Percentiles rank a stretch among this genome's conserved stretches.
phyloP scores from a whole-genome alignment of 2,888 invertebrate genomes.

The Diarsia rubi region DNA sequence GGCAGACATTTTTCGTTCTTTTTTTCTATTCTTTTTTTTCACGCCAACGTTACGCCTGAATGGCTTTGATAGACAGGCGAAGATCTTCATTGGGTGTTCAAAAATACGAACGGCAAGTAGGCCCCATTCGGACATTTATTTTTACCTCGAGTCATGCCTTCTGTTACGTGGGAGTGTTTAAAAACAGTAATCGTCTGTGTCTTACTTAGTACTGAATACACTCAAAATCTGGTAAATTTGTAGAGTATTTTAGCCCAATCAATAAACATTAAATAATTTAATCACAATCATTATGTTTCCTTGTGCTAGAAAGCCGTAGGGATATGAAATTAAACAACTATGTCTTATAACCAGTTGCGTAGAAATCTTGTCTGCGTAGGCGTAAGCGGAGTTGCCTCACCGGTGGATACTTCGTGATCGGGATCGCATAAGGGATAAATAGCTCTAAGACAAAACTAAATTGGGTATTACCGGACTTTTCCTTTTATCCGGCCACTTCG shows the following conservation, averaged over 20 bases:
- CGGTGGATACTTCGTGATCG: constrained; percentile 69
- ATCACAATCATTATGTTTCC: constrained; percentile 50
- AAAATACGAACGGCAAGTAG: no score
- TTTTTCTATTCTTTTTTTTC: constrained; percentile 18
- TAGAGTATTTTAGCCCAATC: constrained; percentile 4
- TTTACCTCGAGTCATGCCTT: neutral
- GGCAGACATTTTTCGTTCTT: constrained; percentile 10
- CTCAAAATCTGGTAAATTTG: constrained; percentile 15
- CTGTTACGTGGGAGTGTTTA: neutral
- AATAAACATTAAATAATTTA: constrained; percentile 42
- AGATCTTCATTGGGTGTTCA: constrained; percentile 25
- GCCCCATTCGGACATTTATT: constrained; percentile 2
- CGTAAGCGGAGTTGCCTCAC: constrained; percentile 74
- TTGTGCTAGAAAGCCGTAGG: constrained; percentile 56
- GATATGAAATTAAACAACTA: constrained; percentile 66
- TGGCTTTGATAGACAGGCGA: constrained; percentile 24
- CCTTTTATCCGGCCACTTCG: constrained; percentile 40
- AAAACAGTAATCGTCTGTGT: constrained; percentile 4
- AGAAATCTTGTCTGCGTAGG: constrained; percentile 79
- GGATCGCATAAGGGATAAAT: constrained; percentile 59
- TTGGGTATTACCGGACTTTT: constrained; percentile 54
- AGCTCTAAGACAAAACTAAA: constrained; percentile 54
- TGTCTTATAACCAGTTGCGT: constrained; percentile 76
- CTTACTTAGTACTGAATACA: constrained; percentile 15
- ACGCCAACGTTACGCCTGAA: neutral